Percentiles rank a stretch among this genome's conserved stretches.
Conservation (phyloP, 2,888 invertebrate species). For the Agonopterix heracliana region DNA sequence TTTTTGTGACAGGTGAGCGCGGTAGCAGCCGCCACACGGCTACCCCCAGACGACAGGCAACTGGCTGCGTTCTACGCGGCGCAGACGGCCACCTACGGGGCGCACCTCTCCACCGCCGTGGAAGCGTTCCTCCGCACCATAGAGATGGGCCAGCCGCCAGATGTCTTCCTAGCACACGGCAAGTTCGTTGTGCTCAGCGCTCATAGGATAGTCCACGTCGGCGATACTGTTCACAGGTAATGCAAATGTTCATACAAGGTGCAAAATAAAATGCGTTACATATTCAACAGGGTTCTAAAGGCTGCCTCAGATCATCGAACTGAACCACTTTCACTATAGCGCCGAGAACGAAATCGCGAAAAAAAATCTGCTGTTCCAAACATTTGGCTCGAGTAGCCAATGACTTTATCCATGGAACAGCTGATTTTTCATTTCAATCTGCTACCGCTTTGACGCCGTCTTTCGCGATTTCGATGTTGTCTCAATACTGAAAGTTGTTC, state of each 20-base stretch:
- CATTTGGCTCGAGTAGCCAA: too few species aligned
- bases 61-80: constrained; percentile 91
- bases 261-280: too few species aligned
- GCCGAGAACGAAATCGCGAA: too few species aligned
- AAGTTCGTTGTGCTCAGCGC: constrained; percentile 96
- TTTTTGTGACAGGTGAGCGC: constrained; percentile 53
- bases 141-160: constrained; percentile 95
- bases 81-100: constrained; percentile 90
- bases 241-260: background rate
- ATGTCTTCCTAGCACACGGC: constrained; percentile 93
- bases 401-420: too few species aligned
- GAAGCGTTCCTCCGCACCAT: constrained; percentile 94
- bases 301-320: too few species aligned
- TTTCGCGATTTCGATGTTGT: too few species aligned
- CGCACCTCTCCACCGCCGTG: constrained; percentile 90
- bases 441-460: too few species aligned
- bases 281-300: too few species aligned
- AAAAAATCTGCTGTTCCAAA: too few species aligned
- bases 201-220: constrained; percentile 94
- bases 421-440: too few species aligned
- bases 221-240: constrained; percentile 89
- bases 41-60: constrained; percentile 88
- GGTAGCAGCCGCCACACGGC: constrained; percentile 66
- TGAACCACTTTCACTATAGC: too few species aligned
- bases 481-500: too few species aligned